A percentile compares a stretch with the other conserved stretches of the same genome.
These are phyloP conservation scores for Myxocyprinus asiaticus DNA, from an alignment of 2,113 vertebrate genomes.

Conservation along the genomic window DNA sequence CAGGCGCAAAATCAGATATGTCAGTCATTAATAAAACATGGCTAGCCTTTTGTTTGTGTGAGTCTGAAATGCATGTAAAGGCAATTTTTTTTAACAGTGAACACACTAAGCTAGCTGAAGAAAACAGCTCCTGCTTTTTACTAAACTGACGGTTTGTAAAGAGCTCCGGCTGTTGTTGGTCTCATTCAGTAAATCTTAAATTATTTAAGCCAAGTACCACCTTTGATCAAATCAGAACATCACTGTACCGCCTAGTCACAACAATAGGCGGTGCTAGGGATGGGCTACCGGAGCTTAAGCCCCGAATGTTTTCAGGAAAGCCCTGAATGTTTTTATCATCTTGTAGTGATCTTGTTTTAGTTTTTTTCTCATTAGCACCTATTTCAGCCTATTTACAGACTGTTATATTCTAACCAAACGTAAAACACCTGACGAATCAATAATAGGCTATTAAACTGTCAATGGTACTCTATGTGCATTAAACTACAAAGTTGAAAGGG, in stretches of 20 bases:
- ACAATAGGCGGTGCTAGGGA: too few relatives aligned
- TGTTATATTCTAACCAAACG: too few relatives aligned
- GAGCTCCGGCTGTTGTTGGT: background rate
- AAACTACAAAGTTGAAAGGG: too few relatives aligned
- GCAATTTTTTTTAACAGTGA: conserved; percentile 2
- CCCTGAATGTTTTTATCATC: too few relatives aligned
- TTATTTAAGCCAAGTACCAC: background rate
- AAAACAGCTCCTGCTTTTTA: background rate
- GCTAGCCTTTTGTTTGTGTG: conserved; percentile 35
- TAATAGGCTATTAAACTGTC: background rate
- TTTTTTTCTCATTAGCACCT: too few relatives aligned
- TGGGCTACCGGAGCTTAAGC: too few relatives aligned
- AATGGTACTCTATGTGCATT: too few relatives aligned
- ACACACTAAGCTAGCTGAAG: background rate
- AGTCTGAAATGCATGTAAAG: conserved; percentile 21
- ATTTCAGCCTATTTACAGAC: too few relatives aligned
- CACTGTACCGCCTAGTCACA: too few relatives aligned
- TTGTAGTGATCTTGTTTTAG: background rate
- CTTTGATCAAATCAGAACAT: too few relatives aligned
- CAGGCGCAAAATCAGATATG: conserved; percentile 59
- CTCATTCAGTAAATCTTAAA: background rate
- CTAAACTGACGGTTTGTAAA: conserved; percentile 23
- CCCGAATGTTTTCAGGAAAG: too few relatives aligned
- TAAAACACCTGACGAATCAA: too few relatives aligned
- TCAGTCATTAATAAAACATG: conserved; percentile 74